phyloP scores from a whole-genome alignment of 2,888 invertebrate species.

The Philaethria dido region DNA sequence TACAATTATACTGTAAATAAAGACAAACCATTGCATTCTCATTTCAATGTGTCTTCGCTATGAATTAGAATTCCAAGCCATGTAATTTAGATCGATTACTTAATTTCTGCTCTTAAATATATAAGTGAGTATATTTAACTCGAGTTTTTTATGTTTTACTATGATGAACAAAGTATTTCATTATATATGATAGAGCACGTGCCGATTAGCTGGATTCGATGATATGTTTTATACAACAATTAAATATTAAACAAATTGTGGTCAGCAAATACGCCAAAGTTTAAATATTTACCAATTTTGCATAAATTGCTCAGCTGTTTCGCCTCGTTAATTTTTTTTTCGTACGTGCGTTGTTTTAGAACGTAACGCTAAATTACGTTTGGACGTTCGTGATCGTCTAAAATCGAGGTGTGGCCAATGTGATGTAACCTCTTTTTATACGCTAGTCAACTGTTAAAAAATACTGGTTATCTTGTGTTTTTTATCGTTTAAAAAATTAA shows the following conservation, averaged over 20 bases:
- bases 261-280: neutral
- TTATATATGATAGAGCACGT: too few relatives aligned
- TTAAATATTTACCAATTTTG: conserved; percentile 7
- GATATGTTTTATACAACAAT: neutral
- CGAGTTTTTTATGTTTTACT: too few relatives aligned
- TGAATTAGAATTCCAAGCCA: too few relatives aligned
- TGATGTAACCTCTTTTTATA: conserved; percentile 39
- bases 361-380: conserved; percentile 13
- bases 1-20: too few relatives aligned
- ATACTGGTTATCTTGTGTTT: neutral
- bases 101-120: too few relatives aligned
- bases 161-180: too few relatives aligned
- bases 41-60: too few relatives aligned
- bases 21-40: too few relatives aligned
- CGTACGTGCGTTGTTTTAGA: conserved; percentile 13
- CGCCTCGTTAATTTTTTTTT: conserved; percentile 16
- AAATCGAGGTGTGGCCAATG: conserved; percentile 36
- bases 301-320: neutral
- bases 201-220: too few relatives aligned
- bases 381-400: conserved; percentile 16
- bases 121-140: too few relatives aligned
- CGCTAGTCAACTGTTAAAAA: conserved; percentile 7
- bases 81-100: too few relatives aligned
- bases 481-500: too few relatives aligned
- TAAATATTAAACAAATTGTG: neutral